Percentiles rank a stretch among this genome's conserved stretches.
These are phyloP conservation scores for Arctia plantaginis DNA, from an alignment of 2,888 invertebrate genomes.

Conservation along the genomic window DNA sequence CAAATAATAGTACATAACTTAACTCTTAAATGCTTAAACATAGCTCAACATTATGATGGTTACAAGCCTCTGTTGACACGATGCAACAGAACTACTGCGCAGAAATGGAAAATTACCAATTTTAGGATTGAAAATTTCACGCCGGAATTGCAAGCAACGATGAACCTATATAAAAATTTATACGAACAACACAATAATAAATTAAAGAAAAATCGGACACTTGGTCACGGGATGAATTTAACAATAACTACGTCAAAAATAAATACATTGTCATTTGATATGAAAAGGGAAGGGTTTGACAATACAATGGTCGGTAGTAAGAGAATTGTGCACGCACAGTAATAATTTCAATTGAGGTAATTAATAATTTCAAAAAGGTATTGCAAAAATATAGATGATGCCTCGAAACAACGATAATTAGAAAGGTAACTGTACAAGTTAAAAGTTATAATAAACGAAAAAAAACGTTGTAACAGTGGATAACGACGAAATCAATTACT, in stretches of 20 bases:
- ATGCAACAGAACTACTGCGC: slow-evolving; percentile 49
- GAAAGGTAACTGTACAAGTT: neutral
- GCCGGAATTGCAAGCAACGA: slow-evolving; percentile 46
- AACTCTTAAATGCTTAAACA: slow-evolving; percentile 59
- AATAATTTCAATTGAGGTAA: neutral
- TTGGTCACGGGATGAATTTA: neutral
- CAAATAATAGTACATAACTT: slow-evolving; percentile 57
- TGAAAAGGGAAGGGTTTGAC: neutral
- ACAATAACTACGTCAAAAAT: neutral
- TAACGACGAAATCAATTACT: too few relatives aligned
- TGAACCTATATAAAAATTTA: slow-evolving; percentile 8
- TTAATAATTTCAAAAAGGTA: too few relatives aligned
- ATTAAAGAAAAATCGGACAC: neutral
- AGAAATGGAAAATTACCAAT: slow-evolving; percentile 67
- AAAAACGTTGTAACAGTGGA: neutral
- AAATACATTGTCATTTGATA: neutral
- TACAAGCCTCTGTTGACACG: slow-evolving; percentile 46
- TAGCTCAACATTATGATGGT: slow-evolving; percentile 31
- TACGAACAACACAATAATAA: neutral
- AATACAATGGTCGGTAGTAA: neutral
- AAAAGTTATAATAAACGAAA: neutral
- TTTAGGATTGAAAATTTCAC: slow-evolving; percentile 49
- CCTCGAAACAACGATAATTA: neutral
- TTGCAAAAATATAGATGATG: neutral
- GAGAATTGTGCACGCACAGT: neutral